Conservation (phyloP, 2,113 vertebrate species). For the Odobenus rosmarus region DNA sequence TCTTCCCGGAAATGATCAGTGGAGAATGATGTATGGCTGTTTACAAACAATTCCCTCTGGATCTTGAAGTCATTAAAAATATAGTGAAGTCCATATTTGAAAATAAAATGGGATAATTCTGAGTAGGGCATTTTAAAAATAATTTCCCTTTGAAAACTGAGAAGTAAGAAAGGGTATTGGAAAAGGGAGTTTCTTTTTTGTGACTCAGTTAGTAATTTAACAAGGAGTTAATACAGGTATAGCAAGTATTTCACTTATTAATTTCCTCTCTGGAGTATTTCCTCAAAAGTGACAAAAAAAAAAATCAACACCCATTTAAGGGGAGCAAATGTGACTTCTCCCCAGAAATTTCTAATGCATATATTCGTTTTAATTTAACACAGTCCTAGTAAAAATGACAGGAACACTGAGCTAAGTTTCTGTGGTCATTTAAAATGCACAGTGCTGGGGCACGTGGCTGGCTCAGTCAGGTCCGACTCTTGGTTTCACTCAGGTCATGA, state of each 20-base stretch:
- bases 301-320: background rate
- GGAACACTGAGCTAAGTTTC: background rate
- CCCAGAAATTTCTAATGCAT: background rate
- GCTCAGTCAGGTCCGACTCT: background rate
- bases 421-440: background rate
- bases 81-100: background rate
- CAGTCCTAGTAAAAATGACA: background rate
- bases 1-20: background rate
- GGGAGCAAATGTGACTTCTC: background rate
- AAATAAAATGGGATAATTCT: background rate
- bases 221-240: background rate
- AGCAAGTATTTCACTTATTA: conserved; percentile 3
- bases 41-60: background rate
- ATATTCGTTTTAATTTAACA: background rate
- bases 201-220: conserved; percentile 37
- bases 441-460: background rate
- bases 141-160: conserved; percentile 33
- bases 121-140: conserved; percentile 1
- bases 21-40: background rate
- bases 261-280: conserved; percentile 4
- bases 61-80: conserved; percentile 1
- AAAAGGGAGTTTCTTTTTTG: background rate
- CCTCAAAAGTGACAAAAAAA: conserved; percentile 3
- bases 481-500: background rate
- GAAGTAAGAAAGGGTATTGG: background rate